Base-by-base conservation (phyloP, 2,113 vertebrate species). In the Sinocyclocheilus anophthalmus region DNA sequence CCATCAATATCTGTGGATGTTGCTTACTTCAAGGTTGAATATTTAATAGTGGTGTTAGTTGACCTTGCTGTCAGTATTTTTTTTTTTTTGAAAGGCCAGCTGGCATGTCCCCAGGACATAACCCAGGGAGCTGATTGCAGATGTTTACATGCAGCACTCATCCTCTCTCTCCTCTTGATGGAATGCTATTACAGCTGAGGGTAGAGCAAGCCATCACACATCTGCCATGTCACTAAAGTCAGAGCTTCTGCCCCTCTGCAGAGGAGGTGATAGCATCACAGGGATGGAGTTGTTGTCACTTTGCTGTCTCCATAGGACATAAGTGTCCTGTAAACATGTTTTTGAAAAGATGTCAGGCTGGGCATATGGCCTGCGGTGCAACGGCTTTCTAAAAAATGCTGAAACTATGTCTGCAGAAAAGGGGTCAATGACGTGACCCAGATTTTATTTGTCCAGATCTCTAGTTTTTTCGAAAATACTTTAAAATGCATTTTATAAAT, bases 81-180 rank as follows among this genome's bases (percentile, higher is more conserved):
- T 20, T 75, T 13, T 48, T 78, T 86, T 20, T 59, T n/a, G n/a
- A 48, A 80, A 26, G 13, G 67, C 85, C 89, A 90, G 89, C 80
- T 90, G 89, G 83, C 57, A 37, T 76, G 42, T 83, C 22, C 14
- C 81, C 42, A 61, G 59, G 85, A 85, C 85, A 83, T 85, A 69
- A 67, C 33, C 87, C 48, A 69, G 65, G 30, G 72, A 67, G 26
- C 20, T 72, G 76, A 33, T 78, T 88, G 76, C 85, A 88, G 84
- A 90, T 88, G 87, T 85, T 30, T 80, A 48, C 37, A 26, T 48
- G 77, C 50, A 83, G 78, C 73, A 61, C 76, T 24, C 20, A 70
- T 45, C 53, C 55, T 9, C 42, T 75, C 70, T 69, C 57, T 30
- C 48, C 39, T 81, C 67, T 20, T 48, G 13, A 57, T 14, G 48